phyloP scores from a whole-genome alignment of 1,140 invertebrate genomes.

The Gonioctena quinquepunctata region DNA sequence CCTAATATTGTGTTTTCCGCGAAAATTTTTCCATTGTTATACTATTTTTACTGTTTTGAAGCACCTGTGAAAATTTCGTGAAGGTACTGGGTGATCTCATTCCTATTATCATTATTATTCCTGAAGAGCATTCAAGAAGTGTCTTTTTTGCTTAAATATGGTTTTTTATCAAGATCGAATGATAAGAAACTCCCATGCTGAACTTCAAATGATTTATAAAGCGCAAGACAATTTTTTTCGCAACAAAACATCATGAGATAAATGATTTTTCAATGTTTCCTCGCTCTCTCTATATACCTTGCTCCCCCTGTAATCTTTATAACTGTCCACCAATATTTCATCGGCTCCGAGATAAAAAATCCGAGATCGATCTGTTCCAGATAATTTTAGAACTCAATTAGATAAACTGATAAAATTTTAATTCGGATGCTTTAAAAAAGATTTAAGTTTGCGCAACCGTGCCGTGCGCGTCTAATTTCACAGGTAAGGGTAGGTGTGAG shows the following conservation, averaged over 20 bases:
- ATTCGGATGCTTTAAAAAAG: not conserved
- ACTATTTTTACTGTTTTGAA: no score
- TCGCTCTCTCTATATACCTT: not conserved
- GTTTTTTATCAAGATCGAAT: not conserved
- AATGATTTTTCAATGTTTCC: not conserved
- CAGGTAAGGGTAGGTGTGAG: slow-evolving; percentile 25
- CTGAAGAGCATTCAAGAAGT: no score
- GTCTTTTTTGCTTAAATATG: not conserved
- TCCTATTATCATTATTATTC: no score
- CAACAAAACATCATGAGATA: not conserved
- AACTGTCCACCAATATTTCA: not conserved
- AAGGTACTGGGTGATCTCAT: no score
- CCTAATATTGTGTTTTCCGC: no score
- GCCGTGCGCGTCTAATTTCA: not conserved
- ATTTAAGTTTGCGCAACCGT: slow-evolving; percentile 10
- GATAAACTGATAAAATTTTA: slow-evolving; percentile 17
- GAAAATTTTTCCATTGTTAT: no score
- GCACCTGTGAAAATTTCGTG: no score
- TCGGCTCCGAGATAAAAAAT: not conserved
- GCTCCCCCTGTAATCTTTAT: not conserved
- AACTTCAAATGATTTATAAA: no score
- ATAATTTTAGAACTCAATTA: slow-evolving; percentile 16
- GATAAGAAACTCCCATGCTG: no score
- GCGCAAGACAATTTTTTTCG: not conserved
- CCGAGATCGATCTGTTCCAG: slow-evolving; percentile 10